Percentiles rank a stretch among this genome's conserved stretches.
Evolutionary conservation across 2,113 vertebrate species (phyloP).

Genomic region (Hemicordylus capensis): DNA sequence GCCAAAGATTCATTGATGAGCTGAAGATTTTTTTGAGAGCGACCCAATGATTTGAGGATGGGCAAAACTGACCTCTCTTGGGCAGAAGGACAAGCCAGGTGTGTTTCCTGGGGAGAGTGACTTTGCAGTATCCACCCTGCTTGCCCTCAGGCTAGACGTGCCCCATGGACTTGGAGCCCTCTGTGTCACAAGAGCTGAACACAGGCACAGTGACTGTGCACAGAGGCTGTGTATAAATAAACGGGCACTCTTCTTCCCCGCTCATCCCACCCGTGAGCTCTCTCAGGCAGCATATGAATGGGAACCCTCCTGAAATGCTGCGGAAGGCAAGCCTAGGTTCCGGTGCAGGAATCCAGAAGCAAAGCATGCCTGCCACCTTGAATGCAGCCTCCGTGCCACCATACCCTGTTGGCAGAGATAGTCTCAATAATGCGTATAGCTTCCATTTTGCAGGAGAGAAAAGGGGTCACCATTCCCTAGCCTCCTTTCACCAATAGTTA

Average conservation of each 20-base stretch:
- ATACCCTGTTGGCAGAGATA: background rate
- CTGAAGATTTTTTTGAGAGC: background rate
- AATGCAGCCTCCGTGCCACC: background rate
- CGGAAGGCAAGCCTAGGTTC: background rate
- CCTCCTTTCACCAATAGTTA: too few relatives aligned
- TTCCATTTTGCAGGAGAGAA: too few relatives aligned
- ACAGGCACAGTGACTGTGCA: background rate
- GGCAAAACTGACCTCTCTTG: background rate
- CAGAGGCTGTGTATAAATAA: conserved; percentile 21
- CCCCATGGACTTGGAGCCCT: background rate
- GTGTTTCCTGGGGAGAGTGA: background rate
- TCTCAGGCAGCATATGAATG: conserved; percentile 17
- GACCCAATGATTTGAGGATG: background rate
- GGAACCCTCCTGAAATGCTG: background rate
- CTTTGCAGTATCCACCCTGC: background rate
- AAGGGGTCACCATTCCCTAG: background rate
- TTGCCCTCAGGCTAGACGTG: background rate
- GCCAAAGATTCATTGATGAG: background rate
- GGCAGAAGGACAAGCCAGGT: background rate
- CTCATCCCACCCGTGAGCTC: background rate
- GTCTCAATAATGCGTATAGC: background rate
- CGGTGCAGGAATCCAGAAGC: background rate
- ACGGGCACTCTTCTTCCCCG: conserved; percentile 11
- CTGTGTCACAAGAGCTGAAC: conserved; percentile 5
- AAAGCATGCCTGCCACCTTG: background rate